Conservation (phyloP, 1,140 invertebrate species). For the Eubasilissa regina region DNA sequence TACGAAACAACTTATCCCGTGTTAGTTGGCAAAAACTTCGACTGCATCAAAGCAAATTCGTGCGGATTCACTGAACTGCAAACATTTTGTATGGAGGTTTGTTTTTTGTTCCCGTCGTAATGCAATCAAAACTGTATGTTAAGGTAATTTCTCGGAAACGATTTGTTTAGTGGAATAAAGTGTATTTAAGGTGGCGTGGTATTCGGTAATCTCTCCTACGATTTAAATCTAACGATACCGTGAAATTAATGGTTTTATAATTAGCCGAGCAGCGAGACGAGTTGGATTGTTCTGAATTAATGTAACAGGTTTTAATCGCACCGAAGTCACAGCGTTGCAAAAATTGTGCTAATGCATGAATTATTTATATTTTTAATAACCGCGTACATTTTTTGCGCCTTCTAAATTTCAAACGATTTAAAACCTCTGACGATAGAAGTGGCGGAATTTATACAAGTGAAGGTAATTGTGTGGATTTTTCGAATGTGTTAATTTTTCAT, state of each 20-base stretch:
- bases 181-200: constrained; percentile 27
- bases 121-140: constrained; percentile 43
- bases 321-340: constrained; percentile 16
- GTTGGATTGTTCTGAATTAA: constrained; percentile 23
- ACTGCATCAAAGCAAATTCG: constrained; percentile 43
- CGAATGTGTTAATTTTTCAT: too few species aligned
- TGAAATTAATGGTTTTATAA: constrained; percentile 43
- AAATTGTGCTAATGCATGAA: constrained; percentile 23
- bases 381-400: too few species aligned
- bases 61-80: constrained; percentile 45
- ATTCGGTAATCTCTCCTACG: constrained; percentile 37
- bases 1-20: constrained; percentile 23
- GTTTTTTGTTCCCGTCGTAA: constrained; percentile 36
- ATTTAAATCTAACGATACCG: constrained; percentile 34
- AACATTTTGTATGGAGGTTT: constrained; percentile 39
- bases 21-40: constrained; percentile 17
- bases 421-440: too few species aligned
- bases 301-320: constrained; percentile 33
- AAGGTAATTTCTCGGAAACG: constrained; percentile 39
- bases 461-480: too few species aligned
- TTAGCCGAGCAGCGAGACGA: constrained; percentile 38
- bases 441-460: too few species aligned
- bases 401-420: too few species aligned
- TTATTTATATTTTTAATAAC: constrained; percentile 15
- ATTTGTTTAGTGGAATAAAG: constrained; percentile 28